Evolutionary conservation across 2,888 invertebrate species (phyloP), one percentile per base, ranked within the genome.

Genomic region (Crematogaster levior): DNA sequence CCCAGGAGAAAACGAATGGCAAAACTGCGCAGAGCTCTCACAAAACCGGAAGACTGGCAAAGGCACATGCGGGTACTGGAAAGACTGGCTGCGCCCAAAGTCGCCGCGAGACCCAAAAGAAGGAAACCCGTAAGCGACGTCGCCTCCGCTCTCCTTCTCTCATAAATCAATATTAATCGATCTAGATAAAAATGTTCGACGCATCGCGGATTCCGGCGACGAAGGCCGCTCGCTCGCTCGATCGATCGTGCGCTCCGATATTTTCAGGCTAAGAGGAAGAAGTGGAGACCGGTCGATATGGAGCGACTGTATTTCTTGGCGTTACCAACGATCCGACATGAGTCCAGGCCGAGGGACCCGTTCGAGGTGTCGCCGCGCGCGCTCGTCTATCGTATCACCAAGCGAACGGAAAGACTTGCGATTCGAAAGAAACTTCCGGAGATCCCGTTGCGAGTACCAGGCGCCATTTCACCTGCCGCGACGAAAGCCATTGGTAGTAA

Each of bases 11-110:
- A 89, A 81, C 85, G 89, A 79, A 84, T 88, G 85, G 89, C 84
- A 70, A 90, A 86, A 81, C 81, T 92, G 58, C 87, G 82, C 27
- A 89, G 73, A 70, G 88, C 74, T 37, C 85, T 90, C 12, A 53
- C 68, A 53, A 91, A 85, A 53, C 86, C 89, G n/a, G 89, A 88
- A 24, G 92, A 93, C 72, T 93, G 92, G 93, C 81, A 90, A n/a
- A 86, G 85, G 37, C 92, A 92, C 84, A 80, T 86, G n/a, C 81
- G 85, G 65, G 58, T 83, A 10, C 63, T 93, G 72, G 84, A 89
- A 40, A 89, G 72, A 74, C 82, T 93, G 15, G 89, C 93, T 1
- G 84, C 65, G 24, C 92, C 93, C 7, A 93, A 92, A 79, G 48
- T 73, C 6, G 58, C 66, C 5, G 84, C 74, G 2, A 83, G 72